Conservation (phyloP, 2,888 invertebrate genomes). For the Omphaloscelis lunosa region DNA sequence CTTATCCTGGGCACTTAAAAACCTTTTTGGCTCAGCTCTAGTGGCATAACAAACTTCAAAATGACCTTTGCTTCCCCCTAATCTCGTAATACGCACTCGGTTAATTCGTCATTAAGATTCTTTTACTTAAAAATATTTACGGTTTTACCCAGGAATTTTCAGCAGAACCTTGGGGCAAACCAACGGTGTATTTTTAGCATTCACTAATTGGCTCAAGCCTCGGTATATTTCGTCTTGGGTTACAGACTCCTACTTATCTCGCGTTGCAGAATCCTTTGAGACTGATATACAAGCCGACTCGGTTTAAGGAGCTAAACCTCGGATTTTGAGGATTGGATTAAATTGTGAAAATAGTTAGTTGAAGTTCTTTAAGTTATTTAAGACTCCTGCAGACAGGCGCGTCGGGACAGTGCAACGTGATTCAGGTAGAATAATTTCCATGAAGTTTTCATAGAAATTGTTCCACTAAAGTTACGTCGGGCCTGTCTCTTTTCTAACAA, state of each 20-base stretch:
- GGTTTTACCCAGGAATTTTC: neutral
- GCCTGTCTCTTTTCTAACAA: neutral
- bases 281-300: conserved; percentile 43
- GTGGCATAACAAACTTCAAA: neutral
- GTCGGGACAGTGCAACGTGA: too few relatives aligned
- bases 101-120: neutral
- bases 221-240: conserved; percentile 55
- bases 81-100: neutral
- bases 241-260: conserved; percentile 58
- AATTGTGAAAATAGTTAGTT: conserved; percentile 13
- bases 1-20: neutral
- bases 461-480: too few relatives aligned
- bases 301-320: conserved; percentile 15
- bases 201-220: conserved; percentile 52
- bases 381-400: neutral
- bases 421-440: too few relatives aligned
- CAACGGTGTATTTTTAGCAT: conserved; percentile 45
- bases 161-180: conserved; percentile 15
- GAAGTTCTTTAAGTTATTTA: neutral
- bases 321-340: conserved; percentile 29
- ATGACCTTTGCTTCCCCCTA: too few relatives aligned
- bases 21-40: neutral
- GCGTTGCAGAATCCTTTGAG: conserved; percentile 60
- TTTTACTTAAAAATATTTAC: conserved; percentile 8
- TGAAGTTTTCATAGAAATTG: too few relatives aligned